Base-by-base conservation (phyloP, 2,888 invertebrate species). In the Nebria brevicollis region DNA sequence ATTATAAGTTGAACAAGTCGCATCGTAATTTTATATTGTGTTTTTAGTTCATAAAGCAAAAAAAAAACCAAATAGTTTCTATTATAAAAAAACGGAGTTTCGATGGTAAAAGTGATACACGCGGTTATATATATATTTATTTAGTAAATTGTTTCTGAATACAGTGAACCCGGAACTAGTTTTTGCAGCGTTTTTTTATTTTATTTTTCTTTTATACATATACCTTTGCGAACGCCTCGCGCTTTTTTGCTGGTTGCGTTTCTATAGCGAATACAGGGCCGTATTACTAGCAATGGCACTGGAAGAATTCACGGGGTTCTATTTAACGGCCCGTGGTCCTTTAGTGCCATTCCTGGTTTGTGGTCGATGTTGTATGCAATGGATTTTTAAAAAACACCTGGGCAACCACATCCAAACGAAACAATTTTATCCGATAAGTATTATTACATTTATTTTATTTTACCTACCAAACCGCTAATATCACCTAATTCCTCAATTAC, bases 231-330 rank as follows among this genome's bases (percentile, higher is more conserved):
- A 8, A 7, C 66, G 66, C 66, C 7, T 15, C 25, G 15, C 11
- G 66, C 25, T 66, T 25, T 15, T 66, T 25, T 66, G 8, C 15
- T 66, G 15, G 66, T 15, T 25, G 34, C 70, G 70, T 25, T 25
- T 11, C 68, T 68, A 25, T 11, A 2, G 26, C 13, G 72, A 6
- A 26, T 26, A 43, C 80, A 80, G 80, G 81, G 77, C 81, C 77
- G 81, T 65, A 77, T 15, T 72, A 90, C 94, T 93, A 93, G 93
- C 93, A 94, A 94, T 94, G 94, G 94, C 94, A 94, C 94, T 94
- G 94, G 94, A 94, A 94, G 94, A 94, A 94, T 94, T 94, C 94
- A 94, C 94, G 94, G 94, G 94, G 93, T 92, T 89, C 87, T 89
- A 91, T 90, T 86, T 85, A 86, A 87, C 87, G 88, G 54, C 92